These are phyloP conservation scores for Lasioglossum morio DNA, from an alignment of 2,888 invertebrate species.

Conservation along the genomic window DNA sequence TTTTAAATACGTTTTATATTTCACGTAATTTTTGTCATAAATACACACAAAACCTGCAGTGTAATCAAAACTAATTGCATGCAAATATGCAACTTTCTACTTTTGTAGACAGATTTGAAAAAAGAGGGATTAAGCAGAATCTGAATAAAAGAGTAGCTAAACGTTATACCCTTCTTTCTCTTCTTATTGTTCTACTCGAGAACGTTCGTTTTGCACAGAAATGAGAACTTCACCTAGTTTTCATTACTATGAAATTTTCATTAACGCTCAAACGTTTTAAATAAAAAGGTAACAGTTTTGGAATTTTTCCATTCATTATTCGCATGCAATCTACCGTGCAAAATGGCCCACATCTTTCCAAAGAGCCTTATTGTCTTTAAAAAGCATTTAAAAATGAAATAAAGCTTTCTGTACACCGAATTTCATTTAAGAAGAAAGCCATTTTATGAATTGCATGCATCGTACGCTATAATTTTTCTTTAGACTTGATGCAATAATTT, in stretches of 20 bases:
- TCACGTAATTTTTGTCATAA: too few relatives aligned
- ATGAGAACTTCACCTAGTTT: neutral
- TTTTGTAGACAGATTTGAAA: neutral
- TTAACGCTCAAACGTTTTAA: neutral
- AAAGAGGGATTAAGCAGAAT: neutral
- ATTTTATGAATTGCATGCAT: neutral
- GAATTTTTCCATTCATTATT: neutral
- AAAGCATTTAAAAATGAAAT: neutral
- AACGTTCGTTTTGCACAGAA: neutral
- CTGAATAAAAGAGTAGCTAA: neutral
- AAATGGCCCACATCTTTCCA: neutral
- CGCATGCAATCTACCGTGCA: neutral
- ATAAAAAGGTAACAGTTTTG: neutral
- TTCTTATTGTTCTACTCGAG: neutral
- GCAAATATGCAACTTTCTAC: neutral
- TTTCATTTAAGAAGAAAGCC: neutral
- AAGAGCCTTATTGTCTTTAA: neutral
- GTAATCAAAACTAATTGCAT: too few relatives aligned
- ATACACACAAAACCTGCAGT: too few relatives aligned
- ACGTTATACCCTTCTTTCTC: neutral
- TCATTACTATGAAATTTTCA: neutral
- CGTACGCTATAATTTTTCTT: neutral
- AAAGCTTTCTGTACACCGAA: neutral
- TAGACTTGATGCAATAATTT: neutral
- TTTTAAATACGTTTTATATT: too few relatives aligned